phyloP scores from a whole-genome alignment of 2,797 vertebrate species.

The Perdix hodgsoniae region DNA sequence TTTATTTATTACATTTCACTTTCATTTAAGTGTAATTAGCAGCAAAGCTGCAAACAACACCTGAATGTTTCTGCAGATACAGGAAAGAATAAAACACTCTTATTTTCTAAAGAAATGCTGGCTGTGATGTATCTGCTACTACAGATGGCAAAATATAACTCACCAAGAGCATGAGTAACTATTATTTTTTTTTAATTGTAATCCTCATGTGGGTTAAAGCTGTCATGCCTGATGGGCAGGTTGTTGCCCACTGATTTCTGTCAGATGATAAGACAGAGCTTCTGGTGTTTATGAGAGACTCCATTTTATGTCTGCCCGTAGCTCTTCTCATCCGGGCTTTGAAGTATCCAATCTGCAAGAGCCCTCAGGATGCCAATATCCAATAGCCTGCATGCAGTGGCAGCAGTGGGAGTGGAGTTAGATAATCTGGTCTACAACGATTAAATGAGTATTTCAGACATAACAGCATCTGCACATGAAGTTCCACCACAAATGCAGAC shows the following conservation, averaged over 20 bases:
- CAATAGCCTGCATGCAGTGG: background rate
- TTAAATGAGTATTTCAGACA: background rate
- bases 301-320: background rate
- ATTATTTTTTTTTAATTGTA: background rate
- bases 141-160: constrained; percentile 7
- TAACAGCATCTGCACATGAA: background rate
- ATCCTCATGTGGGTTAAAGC: background rate
- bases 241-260: background rate
- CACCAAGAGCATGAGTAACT: background rate
- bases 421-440: background rate
- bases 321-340: background rate
- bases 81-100: constrained; percentile 7
- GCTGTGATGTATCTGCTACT: background rate
- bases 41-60: constrained; percentile 7
- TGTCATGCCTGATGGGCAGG: background rate
- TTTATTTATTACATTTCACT: background rate
- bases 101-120: background rate
- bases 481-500: background rate
- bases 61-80: background rate
- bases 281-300: background rate
- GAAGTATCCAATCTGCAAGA: background rate
- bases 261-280: background rate
- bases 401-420: background rate
- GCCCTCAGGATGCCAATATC: background rate
- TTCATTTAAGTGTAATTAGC: constrained; percentile 1